Percentiles rank a stretch among this genome's conserved stretches.
phyloP scores from a whole-genome alignment of 2,113 vertebrate species.

The Cepphus grylle region DNA sequence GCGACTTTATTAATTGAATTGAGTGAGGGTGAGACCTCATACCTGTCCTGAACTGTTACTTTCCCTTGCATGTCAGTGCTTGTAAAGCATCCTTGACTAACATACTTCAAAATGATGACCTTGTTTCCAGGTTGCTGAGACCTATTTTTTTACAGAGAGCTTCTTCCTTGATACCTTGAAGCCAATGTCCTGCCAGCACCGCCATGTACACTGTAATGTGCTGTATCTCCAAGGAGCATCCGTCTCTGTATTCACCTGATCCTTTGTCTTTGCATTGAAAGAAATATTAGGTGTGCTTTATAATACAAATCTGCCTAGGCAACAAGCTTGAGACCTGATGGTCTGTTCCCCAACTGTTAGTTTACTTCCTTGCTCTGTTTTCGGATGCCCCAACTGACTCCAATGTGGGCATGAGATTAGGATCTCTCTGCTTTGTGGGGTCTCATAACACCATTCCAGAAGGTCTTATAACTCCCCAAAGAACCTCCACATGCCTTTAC shows the following conservation, averaged over 20 bases:
- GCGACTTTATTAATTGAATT: neutral
- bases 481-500: neutral
- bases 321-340: neutral
- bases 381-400: neutral
- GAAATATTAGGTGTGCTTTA: neutral
- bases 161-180: neutral
- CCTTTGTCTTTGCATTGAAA: neutral
- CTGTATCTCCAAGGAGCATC: neutral
- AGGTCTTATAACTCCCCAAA: neutral
- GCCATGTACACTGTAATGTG: fast-evolving
- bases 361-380: neutral
- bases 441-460: neutral
- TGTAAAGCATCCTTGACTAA: neutral
- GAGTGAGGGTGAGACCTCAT: neutral
- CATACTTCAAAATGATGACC: neutral
- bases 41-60: neutral
- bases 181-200: neutral
- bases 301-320: neutral
- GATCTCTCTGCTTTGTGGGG: neutral
- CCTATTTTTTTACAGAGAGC: neutral
- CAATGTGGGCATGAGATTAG: fast-evolving
- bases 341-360: neutral
- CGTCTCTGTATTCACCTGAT: neutral
- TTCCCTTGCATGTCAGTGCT: neutral
- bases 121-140: neutral